Evolutionary conservation across 2,113 vertebrate species (phyloP), one percentile per base, ranked within the genome.

Genomic region (Sebastes schlegelii): DNA sequence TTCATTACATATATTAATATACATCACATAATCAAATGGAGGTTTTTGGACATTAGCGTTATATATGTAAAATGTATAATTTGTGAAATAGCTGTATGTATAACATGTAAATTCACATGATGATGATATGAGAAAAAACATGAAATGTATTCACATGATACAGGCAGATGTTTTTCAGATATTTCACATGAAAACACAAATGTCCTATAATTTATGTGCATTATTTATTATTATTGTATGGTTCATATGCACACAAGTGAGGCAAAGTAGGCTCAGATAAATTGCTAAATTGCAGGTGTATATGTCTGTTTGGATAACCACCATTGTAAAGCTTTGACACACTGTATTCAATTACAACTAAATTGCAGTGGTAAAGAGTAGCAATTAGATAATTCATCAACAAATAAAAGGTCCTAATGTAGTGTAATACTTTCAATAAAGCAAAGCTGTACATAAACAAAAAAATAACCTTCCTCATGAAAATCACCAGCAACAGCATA

Each of bases 301-400:
- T 14, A 16, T 49, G 23, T 5, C 8, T 64, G 42, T 43, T 65
- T 8, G 10, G 6, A 74, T 6, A 6, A 52, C 6, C 46, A 42
- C 9, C 12, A 61, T 23, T 34, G 34, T 58, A 46, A 34, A 42
- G 6, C 23, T 64, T 65, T 21, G 1, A 13, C 6, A 23, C 23
- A 34, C 17, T 49, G 46, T 14, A 43, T 61, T 58, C 12, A 12
- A 75, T 55, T 51, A 46, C 51, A 64, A 48, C 40, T 42, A 57
- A 77, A 77, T 83, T 64, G 64, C 42, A 69, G 57, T 1, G 1
- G 42, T 55, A 57, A 42, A 62, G 14, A 34, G 55, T 17, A 48
- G 2, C 5, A 57, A 58, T 14, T 48, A 48, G 5, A 55, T 11
- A 42, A 66, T 42, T 4, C 45, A 49, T 13, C 19, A 72, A 17